Evolutionary conservation across 2,797 vertebrate genomes (phyloP), one percentile per base, ranked within the genome.

Genomic region (Molossus molossus): DNA sequence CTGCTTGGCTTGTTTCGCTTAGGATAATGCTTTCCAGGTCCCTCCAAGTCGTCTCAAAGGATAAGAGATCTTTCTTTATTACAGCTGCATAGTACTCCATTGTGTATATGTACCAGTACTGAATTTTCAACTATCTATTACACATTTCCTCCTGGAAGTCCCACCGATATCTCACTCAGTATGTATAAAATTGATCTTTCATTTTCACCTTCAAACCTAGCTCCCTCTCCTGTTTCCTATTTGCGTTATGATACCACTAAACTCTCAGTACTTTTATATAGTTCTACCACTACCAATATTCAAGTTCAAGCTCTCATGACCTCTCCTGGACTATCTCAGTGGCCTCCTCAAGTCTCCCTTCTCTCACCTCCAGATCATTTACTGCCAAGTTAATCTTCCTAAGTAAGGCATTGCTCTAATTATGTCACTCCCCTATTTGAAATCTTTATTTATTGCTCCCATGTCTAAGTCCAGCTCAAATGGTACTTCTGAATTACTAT

Each of bases 341-440:
- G 67, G 79, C 73, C 83, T 96, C 57, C 70, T 81, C 53, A 80
- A 40, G n/a, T 64, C 27, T 94, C 40, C n/a, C 40, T 88, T 88
- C 57, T 89, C 73, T 89, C 40, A 93, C 11, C 45, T 95, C 20
- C 20, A 90, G 40, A 84, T 80, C 60, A 90, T 15, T 20, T 14
- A 80, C 48, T 69, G 53, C 58, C 77, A 92, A 40, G 4, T 83
- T 87, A 83, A 95, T 94, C 23, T 96, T 93, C 72, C 86, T 67
- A 72, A 81, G 91, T 67, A 72, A 81, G 93, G 91, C 25, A 62
- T 0, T 67, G 23, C 64, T 93, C 57, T 79, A 33, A 76, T 76
- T 73, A 73, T 70, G 45, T 20, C n/a, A 76, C 14, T 60, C 25
- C 33, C 21, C 37, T 73, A 87, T 48, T 45, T 48, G n/a, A 70